phyloP scores from a whole-genome alignment of 2,113 vertebrate species.

The Cyanistes caeruleus region DNA sequence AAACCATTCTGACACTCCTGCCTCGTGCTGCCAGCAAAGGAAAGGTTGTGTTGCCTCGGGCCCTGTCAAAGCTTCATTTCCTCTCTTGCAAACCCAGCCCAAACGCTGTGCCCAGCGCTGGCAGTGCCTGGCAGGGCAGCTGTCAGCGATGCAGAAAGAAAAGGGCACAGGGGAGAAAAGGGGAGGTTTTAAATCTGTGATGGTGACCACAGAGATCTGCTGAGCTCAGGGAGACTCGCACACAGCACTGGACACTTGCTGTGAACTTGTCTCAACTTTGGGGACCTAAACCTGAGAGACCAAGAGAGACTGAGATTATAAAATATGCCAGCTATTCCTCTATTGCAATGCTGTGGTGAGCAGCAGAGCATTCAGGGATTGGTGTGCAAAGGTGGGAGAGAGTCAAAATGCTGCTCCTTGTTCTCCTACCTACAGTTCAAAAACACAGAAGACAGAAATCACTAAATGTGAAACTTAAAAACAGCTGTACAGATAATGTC shows the following conservation, averaged over 20 bases:
- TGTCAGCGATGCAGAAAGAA: background rate
- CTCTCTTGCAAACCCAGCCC: background rate
- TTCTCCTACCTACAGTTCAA: background rate
- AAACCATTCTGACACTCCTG: background rate
- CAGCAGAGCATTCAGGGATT: background rate
- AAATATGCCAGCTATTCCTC: background rate
- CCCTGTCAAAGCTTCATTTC: background rate
- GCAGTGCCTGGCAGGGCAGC: background rate
- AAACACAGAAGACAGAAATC: background rate
- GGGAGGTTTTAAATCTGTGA: background rate
- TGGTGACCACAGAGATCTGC: background rate
- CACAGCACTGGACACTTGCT: background rate
- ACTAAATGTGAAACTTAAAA: background rate
- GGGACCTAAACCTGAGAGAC: background rate
- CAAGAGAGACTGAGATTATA: background rate
- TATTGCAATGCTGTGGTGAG: background rate
- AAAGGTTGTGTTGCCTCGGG: background rate
- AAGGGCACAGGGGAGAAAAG: background rate
- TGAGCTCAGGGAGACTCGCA: background rate
- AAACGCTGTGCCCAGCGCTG: background rate
- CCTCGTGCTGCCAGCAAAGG: background rate
- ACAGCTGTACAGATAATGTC: background rate
- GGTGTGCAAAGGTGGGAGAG: background rate
- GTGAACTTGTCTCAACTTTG: background rate
- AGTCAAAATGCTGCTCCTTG: background rate